phyloP scores from a whole-genome alignment of 1,140 invertebrate genomes.

The Brachionus rotundiformis region DNA sequence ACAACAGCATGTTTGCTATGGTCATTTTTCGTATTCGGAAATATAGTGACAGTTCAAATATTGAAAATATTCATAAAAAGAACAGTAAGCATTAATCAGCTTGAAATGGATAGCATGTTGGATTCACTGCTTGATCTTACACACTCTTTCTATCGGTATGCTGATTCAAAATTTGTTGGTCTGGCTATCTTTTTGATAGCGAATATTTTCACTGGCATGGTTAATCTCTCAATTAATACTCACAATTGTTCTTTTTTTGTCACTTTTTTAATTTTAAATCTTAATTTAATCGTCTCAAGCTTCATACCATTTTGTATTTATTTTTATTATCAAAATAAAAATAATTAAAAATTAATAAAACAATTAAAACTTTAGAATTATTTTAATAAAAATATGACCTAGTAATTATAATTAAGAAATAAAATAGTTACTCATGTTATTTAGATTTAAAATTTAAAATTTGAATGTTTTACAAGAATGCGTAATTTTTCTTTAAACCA shows the following conservation, averaged over 20 bases:
- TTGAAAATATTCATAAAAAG: background rate
- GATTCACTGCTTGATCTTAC: background rate
- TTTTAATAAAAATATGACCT: too few species aligned
- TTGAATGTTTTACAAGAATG: too few species aligned
- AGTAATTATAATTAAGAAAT: too few species aligned
- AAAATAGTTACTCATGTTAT: too few species aligned
- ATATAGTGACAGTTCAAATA: background rate
- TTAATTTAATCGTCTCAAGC: background rate
- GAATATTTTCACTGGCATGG: constrained; percentile 76
- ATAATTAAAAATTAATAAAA: background rate
- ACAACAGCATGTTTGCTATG: background rate
- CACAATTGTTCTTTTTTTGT: background rate
- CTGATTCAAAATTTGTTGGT: constrained; percentile 68
- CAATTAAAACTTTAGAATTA: background rate
- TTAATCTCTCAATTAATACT: constrained; percentile 67
- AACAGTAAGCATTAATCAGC: background rate
- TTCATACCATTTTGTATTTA: background rate
- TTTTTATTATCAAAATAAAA: background rate
- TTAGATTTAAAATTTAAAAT: too few species aligned
- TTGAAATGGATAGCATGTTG: background rate
- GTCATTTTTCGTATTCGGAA: constrained; percentile 57
- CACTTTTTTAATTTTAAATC: background rate
- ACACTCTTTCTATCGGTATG: background rate
- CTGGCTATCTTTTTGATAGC: constrained; percentile 75
- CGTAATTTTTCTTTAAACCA: too few species aligned